Evolutionary conservation across 2,888 invertebrate genomes (phyloP), one percentile per base, ranked within the genome.

Genomic region (Polymixis flavicincta): DNA sequence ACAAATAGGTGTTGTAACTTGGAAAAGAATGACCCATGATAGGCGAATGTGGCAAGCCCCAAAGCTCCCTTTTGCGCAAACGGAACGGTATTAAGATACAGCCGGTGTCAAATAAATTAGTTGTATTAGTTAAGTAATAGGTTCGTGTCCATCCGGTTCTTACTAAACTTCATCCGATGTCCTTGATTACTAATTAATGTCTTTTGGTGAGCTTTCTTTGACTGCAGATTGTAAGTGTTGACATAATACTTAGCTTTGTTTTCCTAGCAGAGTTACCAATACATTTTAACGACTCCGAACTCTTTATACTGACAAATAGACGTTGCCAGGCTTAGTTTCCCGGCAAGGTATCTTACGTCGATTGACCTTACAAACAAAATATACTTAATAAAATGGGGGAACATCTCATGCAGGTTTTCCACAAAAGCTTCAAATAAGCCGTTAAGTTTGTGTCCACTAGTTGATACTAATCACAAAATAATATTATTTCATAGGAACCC

Each of bases 401-500:
- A 76, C 64, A 78, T 59, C 50, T 79, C 81, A 79, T 79, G 81
- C 84, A 82, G 52, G 63, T 73, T 71, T 75, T 73, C 85, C 82
- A 83, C 50, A 32, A 28, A 70, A 76, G 63, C 64, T 55, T 71
- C 85, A 68, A 80, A 73, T 32, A 60, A 64, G 54, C 68, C 50
- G n/a, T 22, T 59, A 70, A 74, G 19, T 78, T 37, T 72, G 86
- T 85, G 85, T 86, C 85, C 85, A 85, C 85, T 86, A 85, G 85
- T 80, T 85, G 55, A 71, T 65, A 68, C 28, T 13, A 50, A 25
- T 50, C 63, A 50, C 8, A 64, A 65, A 63, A 81, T 42, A 61
- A 69, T 22, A 55, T 48, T 57, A 50, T 61, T 57, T 59, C 13
- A 71, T 75, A 84, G 84, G 81, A 83, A 84, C 84, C 32, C 55